A percentile compares a stretch with the other conserved stretches of the same genome.
Evolutionary conservation across 2,113 vertebrate species (phyloP).

Genomic region (Pachycephala philippinensis): DNA sequence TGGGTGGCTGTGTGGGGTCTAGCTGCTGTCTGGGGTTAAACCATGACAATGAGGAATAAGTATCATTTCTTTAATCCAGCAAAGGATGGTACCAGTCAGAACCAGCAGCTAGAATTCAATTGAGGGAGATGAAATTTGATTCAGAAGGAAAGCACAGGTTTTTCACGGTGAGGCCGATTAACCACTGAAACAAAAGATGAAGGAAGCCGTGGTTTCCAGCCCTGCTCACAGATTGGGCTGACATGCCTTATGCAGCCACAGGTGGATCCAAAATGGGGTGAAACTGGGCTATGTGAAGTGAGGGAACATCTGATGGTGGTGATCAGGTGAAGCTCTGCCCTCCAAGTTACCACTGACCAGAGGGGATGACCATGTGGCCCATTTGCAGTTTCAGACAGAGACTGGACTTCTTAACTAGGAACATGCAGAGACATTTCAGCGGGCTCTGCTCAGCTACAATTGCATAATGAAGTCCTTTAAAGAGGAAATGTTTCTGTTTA

Average conservation of each 20-base stretch:
- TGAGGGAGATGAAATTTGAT: not conserved
- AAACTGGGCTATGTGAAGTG: rapidly evolving
- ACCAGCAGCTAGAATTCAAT: not conserved
- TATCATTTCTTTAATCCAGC: not conserved
- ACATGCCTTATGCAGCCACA: not conserved
- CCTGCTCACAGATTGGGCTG: not conserved
- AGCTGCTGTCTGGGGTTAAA: not conserved
- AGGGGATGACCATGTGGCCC: rapidly evolving
- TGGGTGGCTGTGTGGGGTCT: rapidly evolving
- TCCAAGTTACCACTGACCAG: not conserved
- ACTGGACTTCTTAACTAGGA: not conserved
- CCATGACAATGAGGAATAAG: not conserved
- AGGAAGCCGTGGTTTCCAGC: not conserved
- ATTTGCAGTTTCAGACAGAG: not conserved
- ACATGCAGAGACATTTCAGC: not conserved
- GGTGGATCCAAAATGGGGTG: not conserved
- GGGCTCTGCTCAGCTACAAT: not conserved
- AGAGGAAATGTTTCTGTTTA: constrained; percentile 43
- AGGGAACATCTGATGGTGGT: not conserved
- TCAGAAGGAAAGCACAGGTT: not conserved
- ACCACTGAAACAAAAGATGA: not conserved
- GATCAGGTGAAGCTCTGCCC: not conserved
- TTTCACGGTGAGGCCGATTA: not conserved
- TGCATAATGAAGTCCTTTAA: constrained; percentile 13
- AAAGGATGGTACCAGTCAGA: not conserved